phyloP scores from a whole-genome alignment of 2,888 invertebrate species.

The Hartigia nigra region DNA sequence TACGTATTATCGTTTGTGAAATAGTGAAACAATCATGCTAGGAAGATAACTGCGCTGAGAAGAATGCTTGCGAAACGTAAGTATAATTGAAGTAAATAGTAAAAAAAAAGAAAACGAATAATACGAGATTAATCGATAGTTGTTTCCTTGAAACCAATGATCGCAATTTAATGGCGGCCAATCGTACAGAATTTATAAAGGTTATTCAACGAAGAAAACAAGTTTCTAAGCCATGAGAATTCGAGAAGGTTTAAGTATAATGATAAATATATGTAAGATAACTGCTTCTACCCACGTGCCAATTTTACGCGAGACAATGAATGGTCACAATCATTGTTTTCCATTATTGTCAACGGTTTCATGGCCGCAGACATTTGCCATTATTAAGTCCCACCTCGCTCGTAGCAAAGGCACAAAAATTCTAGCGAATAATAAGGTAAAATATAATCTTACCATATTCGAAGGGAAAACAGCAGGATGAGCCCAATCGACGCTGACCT shows the following conservation, averaged over 20 bases:
- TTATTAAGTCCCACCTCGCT: background rate
- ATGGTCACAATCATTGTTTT: conserved; percentile 54
- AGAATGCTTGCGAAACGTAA: background rate
- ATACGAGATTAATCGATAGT: background rate
- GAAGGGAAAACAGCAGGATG: conserved; percentile 44
- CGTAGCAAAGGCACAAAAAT: conserved; percentile 1
- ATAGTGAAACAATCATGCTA: background rate
- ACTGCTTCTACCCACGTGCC: conserved; percentile 57
- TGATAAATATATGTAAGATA: background rate
- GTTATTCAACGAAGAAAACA: background rate
- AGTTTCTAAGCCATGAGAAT: background rate
- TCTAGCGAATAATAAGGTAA: background rate
- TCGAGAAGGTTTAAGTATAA: background rate
- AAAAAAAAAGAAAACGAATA: conserved; percentile 33
- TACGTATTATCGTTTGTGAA: background rate
- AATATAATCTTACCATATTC: conserved; percentile 50
- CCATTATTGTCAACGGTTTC: conserved; percentile 13
- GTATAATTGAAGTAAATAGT: background rate
- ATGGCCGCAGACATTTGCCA: background rate
- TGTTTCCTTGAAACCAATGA: background rate
- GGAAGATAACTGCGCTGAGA: background rate
- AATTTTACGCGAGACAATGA: conserved; percentile 51
- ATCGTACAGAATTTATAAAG: background rate
- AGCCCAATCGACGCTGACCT: conserved; percentile 59
- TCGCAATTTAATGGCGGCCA: background rate